A percentile compares a stretch with the other conserved stretches of the same genome.
phyloP scores from a whole-genome alignment of 2,888 invertebrate species.

The Nomada fabriciana region DNA sequence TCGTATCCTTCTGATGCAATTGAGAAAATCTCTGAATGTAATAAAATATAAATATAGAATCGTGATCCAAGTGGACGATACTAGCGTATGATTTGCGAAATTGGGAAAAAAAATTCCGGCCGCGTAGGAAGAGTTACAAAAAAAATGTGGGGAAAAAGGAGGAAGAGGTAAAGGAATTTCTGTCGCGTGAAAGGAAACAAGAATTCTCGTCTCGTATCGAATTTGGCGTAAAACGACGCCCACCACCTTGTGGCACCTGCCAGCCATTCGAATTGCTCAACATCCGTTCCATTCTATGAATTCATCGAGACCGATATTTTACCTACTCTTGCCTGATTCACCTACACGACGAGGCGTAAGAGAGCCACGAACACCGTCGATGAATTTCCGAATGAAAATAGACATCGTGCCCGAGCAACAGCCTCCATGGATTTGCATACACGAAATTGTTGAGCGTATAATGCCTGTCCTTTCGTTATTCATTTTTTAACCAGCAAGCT shows the following conservation, averaged over 20 bases:
- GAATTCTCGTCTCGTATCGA: conserved; percentile 72
- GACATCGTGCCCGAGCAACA: conserved; percentile 46
- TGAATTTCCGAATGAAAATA: conserved; percentile 50
- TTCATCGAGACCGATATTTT: conserved; percentile 56
- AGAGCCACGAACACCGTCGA: conserved; percentile 39
- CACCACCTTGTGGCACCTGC: conserved; percentile 77
- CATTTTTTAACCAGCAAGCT: conserved; percentile 53
- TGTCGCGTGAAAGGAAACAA: conserved; percentile 54
- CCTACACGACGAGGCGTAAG: conserved; percentile 6
- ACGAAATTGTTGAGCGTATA: conserved; percentile 46
- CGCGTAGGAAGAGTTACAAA: background rate
- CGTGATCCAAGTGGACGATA: background rate
- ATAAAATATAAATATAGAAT: background rate
- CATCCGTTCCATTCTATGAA: conserved; percentile 76
- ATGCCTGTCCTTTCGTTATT: conserved; percentile 31
- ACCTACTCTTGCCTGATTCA: conserved; percentile 44
- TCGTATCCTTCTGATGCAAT: too few relatives aligned
- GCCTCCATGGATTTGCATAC: conserved; percentile 67
- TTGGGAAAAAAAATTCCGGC: background rate
- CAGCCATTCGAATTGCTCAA: conserved; percentile 76
- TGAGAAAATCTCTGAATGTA: background rate
- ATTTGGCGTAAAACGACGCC: conserved; percentile 78
- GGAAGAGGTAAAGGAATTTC: conserved; percentile 40
- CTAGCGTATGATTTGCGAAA: background rate
- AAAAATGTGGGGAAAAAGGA: background rate